phyloP scores from a whole-genome alignment of 2,888 invertebrate species.

The Habrosyne pyritoides region DNA sequence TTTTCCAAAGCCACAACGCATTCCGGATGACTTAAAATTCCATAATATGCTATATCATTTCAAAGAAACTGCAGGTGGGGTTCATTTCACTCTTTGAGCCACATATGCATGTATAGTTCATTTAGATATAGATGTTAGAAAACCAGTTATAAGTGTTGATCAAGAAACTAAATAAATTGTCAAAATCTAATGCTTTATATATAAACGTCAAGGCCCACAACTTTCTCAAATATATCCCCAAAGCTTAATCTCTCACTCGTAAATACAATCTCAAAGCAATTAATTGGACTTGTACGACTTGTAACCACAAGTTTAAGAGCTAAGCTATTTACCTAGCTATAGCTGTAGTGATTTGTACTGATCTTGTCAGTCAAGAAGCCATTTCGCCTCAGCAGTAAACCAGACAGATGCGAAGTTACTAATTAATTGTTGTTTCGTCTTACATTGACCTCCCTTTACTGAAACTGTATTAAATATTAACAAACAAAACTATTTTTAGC shows the following conservation, averaged over 20 bases:
- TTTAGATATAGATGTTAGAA: too few species aligned
- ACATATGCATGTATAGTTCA: too few species aligned
- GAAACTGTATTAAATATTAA: neutral
- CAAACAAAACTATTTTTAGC: too few species aligned
- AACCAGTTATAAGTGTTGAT: too few species aligned
- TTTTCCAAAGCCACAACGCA: too few species aligned
- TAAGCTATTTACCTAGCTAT: constrained; percentile 1
- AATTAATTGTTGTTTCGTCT: constrained; percentile 4
- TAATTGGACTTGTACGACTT: neutral
- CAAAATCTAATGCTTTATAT: too few species aligned
- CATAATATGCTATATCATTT: too few species aligned
- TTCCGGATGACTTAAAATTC: too few species aligned
- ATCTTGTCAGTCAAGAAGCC: constrained; percentile 4
- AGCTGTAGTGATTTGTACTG: constrained; percentile 6
- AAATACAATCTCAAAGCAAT: neutral
- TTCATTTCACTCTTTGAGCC: too few species aligned
- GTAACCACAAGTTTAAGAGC: neutral
- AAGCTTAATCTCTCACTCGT: neutral
- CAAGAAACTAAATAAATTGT: too few species aligned
- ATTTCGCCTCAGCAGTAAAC: neutral
- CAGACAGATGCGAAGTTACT: neutral
- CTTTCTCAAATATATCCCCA: neutral
- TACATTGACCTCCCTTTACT: neutral
- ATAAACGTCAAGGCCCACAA: neutral
- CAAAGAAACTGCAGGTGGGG: too few species aligned